phyloP scores from a whole-genome alignment of 2,888 invertebrate species.

The Amiota communis region DNA sequence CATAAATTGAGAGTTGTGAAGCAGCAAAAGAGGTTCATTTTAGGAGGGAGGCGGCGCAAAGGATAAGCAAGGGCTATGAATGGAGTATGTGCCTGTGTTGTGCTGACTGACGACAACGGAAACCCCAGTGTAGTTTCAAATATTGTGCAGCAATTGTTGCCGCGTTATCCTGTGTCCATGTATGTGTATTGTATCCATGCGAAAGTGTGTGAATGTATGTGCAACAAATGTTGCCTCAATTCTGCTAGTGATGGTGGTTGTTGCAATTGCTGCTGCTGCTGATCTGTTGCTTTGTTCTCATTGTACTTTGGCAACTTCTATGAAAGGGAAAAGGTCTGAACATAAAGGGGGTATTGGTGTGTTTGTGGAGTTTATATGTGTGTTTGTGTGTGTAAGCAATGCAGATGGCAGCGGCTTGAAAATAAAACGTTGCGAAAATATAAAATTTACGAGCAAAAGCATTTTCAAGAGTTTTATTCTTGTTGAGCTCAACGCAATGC shows the following conservation, averaged over 20 bases:
- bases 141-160: conserved; percentile 56
- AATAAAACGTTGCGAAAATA: conserved; percentile 23
- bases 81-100: not conserved
- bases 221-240: no score
- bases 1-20: not conserved
- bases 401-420: not conserved
- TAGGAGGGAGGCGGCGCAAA: not conserved
- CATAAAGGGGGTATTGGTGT: not conserved
- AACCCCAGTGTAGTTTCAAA: conserved; percentile 41
- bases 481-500: conserved; percentile 43
- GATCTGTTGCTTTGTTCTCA: not conserved
- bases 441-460: conserved; percentile 64
- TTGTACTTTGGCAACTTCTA: not conserved
- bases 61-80: not conserved
- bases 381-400: no score
- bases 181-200: no score
- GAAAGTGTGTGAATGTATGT: no score
- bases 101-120: conserved; percentile 45
- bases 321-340: not conserved
- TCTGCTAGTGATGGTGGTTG: not conserved
- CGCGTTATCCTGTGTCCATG: conserved; percentile 54
- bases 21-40: not conserved
- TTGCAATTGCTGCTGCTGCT: not conserved
- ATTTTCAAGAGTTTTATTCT: conserved; percentile 64
- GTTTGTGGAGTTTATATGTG: no score